Base-by-base conservation (phyloP, 2,113 vertebrate genomes). In the Ailurus styani region DNA sequence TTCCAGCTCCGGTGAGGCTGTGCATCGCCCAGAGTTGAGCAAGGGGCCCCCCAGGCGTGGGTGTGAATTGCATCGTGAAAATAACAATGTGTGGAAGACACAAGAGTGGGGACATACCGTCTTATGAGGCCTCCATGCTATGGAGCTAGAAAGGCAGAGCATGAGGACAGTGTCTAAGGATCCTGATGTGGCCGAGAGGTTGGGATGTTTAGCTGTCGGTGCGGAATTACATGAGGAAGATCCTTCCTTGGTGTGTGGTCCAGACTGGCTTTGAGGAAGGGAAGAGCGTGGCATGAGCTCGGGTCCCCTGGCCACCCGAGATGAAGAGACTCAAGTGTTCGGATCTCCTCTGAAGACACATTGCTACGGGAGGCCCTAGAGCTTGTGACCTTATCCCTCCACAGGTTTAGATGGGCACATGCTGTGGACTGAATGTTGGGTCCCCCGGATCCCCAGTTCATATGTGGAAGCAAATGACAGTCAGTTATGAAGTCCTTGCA, bases 121-220 rank as follows among this genome's bases (percentile, higher is more conserved):
- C 31, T n/a, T 50, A 31, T 5, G 66, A 66, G n/a, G 47, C 6
- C 62, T n/a, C 20, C 1, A 4, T 25, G 42, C 18, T 66, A 6
- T 45, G n/a, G 45, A 45, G 83, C 18, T 47, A 47, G 82, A 11
- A 31, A 50, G 4, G 66, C 31, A 86, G 42, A 7, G 6, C 4
- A 17, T 17, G 13, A 31, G 72, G 72, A 11, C 25, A 66, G 47
- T 50, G 23, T 68, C 60, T 14, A 66, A 4, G 21, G 20, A 66
- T 8, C 2, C 18, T 7, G 0, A 10, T 5, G 20, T 25, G 45
- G 31, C 34, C 8, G 34, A 20, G 37, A 37, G n/a, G 7, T 21
- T 68, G 66, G 34, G 66, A n/a, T 8, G 3, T 15, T 37, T 37
- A 21, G 34, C 45, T 15, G 7, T n/a, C 34, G 20, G 45, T 17